These are phyloP conservation scores for Lagopus muta DNA, from an alignment of 2,113 vertebrate species.

Conservation along the genomic window DNA sequence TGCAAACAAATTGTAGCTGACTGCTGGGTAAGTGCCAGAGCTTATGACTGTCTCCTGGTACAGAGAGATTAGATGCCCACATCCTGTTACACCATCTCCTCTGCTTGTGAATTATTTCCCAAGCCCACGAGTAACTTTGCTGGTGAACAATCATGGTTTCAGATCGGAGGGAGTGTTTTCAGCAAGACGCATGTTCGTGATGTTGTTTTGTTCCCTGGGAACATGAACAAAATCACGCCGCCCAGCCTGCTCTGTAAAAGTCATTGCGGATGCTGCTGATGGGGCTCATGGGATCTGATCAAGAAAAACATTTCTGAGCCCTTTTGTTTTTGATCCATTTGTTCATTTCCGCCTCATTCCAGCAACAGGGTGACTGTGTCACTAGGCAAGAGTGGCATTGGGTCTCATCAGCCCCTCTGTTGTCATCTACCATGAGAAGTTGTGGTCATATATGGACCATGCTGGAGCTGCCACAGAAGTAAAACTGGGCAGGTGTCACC, in stretches of 20 bases:
- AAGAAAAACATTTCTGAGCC: not conserved
- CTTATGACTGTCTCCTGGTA: not conserved
- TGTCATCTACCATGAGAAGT: not conserved
- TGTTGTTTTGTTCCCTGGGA: conserved; percentile 22
- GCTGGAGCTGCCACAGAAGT: not conserved
- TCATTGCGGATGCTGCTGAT: conserved; percentile 14
- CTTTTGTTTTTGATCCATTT: conserved; percentile 2
- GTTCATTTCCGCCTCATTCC: not conserved
- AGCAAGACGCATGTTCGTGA: not conserved
- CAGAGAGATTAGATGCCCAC: conserved; percentile 2
- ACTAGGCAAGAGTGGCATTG: not conserved
- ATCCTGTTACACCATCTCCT: conserved; percentile 39
- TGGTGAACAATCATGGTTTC: not conserved
- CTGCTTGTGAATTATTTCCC: not conserved
- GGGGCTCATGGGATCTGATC: conserved; percentile 5
- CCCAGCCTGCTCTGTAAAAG: conserved; percentile 23
- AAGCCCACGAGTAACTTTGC: not conserved
- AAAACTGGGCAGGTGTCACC: not conserved
- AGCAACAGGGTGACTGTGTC: not conserved
- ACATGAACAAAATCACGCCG: not conserved
- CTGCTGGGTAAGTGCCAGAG: conserved; percentile 11
- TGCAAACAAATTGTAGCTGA: conserved; percentile 39
- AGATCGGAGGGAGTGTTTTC: not conserved
- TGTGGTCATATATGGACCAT: fast-evolving
- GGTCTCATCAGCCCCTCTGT: fast-evolving